phyloP scores from a whole-genome alignment of 1,140 invertebrate genomes.

The Ostrea denselamellosa region DNA sequence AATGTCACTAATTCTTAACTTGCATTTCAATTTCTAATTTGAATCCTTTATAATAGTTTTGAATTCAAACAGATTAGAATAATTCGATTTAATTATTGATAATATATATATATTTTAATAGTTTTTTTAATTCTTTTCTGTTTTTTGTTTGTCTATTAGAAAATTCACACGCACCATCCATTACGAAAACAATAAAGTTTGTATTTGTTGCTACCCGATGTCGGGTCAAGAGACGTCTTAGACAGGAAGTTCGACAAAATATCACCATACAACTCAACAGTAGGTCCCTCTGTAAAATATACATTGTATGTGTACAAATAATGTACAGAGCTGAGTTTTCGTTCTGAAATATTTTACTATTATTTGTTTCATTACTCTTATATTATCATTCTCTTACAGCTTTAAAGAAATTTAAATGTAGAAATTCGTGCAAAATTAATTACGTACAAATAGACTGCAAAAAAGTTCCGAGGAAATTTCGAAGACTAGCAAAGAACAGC shows the following conservation, averaged over 20 bases:
- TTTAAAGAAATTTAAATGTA: conserved; percentile 71
- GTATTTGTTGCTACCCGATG: conserved; percentile 61
- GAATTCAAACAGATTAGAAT: background rate
- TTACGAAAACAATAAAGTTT: conserved; percentile 61
- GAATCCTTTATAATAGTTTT: background rate
- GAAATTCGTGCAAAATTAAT: conserved; percentile 60
- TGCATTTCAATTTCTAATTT: background rate
- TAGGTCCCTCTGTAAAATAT: conserved; percentile 38
- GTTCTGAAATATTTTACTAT: background rate
- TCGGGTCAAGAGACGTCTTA: conserved; percentile 50
- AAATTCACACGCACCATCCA: conserved; percentile 57
- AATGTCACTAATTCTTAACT: too few species aligned
- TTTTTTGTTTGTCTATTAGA: conserved; percentile 57
- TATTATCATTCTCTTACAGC: conserved; percentile 51
- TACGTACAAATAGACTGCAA: conserved; percentile 51
- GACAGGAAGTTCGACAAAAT: conserved; percentile 57
- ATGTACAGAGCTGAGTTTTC: conserved; percentile 56
- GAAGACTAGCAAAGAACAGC: conserved; percentile 35
- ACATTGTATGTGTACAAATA: background rate
- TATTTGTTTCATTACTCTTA: too few species aligned
- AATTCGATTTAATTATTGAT: background rate
- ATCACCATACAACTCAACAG: conserved; percentile 60
- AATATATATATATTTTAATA: background rate
- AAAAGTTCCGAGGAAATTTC: conserved; percentile 44
- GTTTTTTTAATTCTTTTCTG: background rate